Conservation (phyloP, 2,888 invertebrate species). For the Apantesis nais region DNA sequence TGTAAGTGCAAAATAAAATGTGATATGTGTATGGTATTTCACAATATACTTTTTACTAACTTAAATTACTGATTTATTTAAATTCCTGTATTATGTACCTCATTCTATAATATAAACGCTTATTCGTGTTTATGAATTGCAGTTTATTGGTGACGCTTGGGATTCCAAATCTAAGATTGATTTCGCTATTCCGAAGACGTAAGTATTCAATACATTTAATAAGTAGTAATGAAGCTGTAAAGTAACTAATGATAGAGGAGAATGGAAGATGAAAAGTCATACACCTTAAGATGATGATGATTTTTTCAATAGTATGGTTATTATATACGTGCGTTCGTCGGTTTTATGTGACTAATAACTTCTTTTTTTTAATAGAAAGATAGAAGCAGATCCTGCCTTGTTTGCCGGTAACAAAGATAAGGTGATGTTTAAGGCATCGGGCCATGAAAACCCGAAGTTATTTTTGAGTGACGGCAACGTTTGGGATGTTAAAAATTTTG, state of each 20-base stretch:
- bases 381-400: not conserved
- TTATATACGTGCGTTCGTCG: not conserved
- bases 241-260: not conserved
- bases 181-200: not conserved
- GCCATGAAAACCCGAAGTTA: not conserved
- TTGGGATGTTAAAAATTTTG: not conserved
- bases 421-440: not conserved
- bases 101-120: too few relatives aligned
- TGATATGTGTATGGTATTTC: not conserved
- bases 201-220: not conserved
- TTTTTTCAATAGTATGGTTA: not conserved
- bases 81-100: too few relatives aligned
- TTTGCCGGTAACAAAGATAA: not conserved
- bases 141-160: not conserved
- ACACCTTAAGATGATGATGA: not conserved
- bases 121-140: not conserved
- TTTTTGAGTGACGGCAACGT: not conserved
- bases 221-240: not conserved
- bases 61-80: not conserved
- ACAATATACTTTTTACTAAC: not conserved
- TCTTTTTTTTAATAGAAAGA: not conserved
- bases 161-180: not conserved
- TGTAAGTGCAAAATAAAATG: not conserved
- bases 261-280: not conserved
- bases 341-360: not conserved